Base-by-base conservation (phyloP, 2,888 invertebrate species). In the Colostygia pectinataria region DNA sequence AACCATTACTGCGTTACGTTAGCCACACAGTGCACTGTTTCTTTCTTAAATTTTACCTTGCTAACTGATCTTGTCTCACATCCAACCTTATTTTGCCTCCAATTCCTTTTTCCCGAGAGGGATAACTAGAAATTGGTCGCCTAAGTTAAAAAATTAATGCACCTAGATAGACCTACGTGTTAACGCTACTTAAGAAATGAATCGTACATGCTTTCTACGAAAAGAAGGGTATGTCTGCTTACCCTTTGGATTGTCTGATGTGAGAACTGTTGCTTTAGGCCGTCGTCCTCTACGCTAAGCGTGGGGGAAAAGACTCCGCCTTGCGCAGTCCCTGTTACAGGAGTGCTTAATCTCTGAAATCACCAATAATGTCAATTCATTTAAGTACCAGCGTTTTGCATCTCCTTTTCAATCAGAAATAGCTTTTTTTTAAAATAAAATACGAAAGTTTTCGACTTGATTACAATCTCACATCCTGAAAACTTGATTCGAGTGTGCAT, bases 11-110 rank as follows among this genome's bases (percentile, higher is more conserved):
- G 71, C 68, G 62, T 63, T 70, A 72, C 76, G 57, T 66, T 80
- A 77, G 75, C 73, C 80, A 85, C 83, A 76, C 80, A 68, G 82
- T 84, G 86, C 80, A 67, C 66, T 75, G 75, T 75, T 74, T 66
- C 57, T 65, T 70, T 63, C 69, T 59, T 69, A 74, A 61, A 66
- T 74, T 79, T 88, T 90, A 90, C 90, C 90, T 89, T 81, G 77
- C 83, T 85, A 74, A 84, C 73, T 65, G 87, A 80, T 80, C 86
- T 86, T 74, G 88, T 81, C 72, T 88, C 84, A 79, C 88, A 87
- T 77, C 86, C 90, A 71, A 90, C 78, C 75, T 84, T 88, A 88
- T 88, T 89, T 83, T 85, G 81, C 75, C 88, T 84, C 87, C 90
- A 85, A 83, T 83, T 85, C 79, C 87, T 85, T 78, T 80, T 82